These are phyloP conservation scores for Leptestheria dahalacensis DNA, from an alignment of 1,140 invertebrate genomes.

Conservation along the genomic window DNA sequence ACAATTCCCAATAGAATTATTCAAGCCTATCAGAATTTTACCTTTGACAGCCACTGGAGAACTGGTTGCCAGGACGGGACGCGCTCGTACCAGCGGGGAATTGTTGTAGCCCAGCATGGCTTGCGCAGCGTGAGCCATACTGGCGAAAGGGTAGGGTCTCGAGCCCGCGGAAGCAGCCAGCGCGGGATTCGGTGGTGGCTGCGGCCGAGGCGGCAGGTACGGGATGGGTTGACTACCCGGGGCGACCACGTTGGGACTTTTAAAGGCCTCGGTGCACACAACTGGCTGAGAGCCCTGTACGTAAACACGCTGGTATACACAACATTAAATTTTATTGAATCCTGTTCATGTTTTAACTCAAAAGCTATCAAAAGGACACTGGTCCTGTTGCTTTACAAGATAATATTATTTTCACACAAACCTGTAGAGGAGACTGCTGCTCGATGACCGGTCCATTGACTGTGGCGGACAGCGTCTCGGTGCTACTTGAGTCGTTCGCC, in stretches of 20 bases:
- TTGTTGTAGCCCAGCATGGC: slow-evolving; percentile 29
- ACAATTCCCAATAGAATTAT: not conserved
- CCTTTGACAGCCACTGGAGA: not conserved
- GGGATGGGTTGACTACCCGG: slow-evolving; percentile 26
- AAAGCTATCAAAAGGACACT: slow-evolving; percentile 15
- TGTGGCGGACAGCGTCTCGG: not conserved
- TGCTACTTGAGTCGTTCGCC: not conserved
- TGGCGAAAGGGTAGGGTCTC: slow-evolving; percentile 57
- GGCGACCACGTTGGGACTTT: slow-evolving; percentile 30
- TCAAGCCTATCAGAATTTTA: not conserved
- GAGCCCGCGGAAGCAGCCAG: not conserved
- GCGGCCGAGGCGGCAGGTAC: slow-evolving; percentile 23
- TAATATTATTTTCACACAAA: too few species aligned
- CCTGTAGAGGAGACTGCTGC: not conserved
- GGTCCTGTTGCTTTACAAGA: too few species aligned
- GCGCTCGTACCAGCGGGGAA: slow-evolving; percentile 16
- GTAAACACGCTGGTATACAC: not conserved
- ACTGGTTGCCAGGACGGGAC: not conserved
- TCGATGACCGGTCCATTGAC: not conserved
- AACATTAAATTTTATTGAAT: too few species aligned
- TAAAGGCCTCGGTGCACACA: slow-evolving; percentile 32
- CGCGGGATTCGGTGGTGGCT: slow-evolving; percentile 16
- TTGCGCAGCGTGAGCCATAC: slow-evolving; percentile 68
- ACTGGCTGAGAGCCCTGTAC: slow-evolving; percentile 29
- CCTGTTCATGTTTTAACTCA: too few species aligned